A percentile compares a stretch with the other conserved stretches of the same genome.
Conservation (phyloP, 2,113 vertebrate species). For the Chaenogobius annularis region DNA sequence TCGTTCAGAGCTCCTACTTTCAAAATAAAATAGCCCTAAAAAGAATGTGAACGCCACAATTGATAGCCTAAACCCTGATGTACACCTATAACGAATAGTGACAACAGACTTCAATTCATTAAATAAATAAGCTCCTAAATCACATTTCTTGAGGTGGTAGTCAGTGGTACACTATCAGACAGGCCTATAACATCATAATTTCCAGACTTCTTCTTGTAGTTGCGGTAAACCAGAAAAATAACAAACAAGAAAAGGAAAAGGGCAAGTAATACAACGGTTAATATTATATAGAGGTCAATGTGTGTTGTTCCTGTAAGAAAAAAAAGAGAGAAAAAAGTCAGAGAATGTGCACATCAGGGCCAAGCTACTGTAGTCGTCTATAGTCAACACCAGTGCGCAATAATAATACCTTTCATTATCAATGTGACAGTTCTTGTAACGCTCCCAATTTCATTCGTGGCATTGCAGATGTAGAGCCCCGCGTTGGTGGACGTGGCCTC, state of each 20-base stretch:
- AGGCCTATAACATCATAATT: conserved; percentile 32
- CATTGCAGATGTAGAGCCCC: conserved; percentile 62
- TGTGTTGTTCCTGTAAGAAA: conserved; percentile 14
- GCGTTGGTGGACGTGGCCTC: conserved; percentile 57
- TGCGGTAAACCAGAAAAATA: background rate
- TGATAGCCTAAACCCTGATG: background rate
- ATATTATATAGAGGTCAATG: fast-evolving
- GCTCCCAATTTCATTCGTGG: conserved; percentile 53
- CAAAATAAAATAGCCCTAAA: background rate
- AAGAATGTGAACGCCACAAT: background rate
- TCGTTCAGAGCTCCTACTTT: background rate
- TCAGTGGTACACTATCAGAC: conserved; percentile 10
- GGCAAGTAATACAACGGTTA: fast-evolving
- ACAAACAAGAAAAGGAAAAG: fast-evolving
- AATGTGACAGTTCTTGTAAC: conserved; percentile 39
- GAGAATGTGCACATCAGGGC: background rate
- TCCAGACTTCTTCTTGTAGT: conserved; percentile 11
- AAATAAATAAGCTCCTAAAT: background rate
- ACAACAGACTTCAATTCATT: too few species aligned
- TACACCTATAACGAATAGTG: too few species aligned
- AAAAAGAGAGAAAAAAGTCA: conserved; percentile 11
- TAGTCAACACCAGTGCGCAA: background rate
- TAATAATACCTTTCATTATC: conserved; percentile 37
- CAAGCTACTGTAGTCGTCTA: background rate
- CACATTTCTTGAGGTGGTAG: background rate